Evolutionary conservation across 2,888 invertebrate genomes (phyloP), one percentile per base, ranked within the genome.

Genomic region (Eilema depressum): DNA sequence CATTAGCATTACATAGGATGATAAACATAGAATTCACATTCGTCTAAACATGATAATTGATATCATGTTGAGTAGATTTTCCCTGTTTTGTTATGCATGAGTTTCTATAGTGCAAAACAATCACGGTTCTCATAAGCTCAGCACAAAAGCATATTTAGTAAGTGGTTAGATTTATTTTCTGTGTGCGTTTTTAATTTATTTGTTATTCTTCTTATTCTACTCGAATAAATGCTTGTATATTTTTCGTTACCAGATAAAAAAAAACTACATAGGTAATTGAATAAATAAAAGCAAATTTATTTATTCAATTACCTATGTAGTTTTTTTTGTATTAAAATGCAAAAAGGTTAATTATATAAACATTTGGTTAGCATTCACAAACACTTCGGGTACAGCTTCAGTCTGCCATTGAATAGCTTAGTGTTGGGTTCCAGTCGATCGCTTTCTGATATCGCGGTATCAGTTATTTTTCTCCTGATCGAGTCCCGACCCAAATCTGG

Each of bases 401-500:
- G n/a, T n/a, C 57, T 30, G 83, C 80, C 84, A 87, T 91, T 89
- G 91, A 89, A 91, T 89, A 88, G 88, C 86, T 83, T 87, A 83
- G 86, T 91, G 89, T 89, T 88, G 87, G 87, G 89, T 90, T 91
- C 82, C 86, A 84, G 81, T 86, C 84, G 91, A 91, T 92, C 86
- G 90, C 81, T 83, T 83, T 83, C 82, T 86, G 91, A 91, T 92
- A 91, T 83, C 87, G 69, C 74, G 78, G 86, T 89, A 91, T 90
- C 89, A 89, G 91, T 90, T 89, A 90, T 92, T 91, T 92, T 89
- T 91, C 82, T 85, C 86, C 83, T 84, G 88, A 89, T 89, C 89
- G 88, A 86, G 89, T 87, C 85, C 80, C 80, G 82, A 80, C 74
- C 77, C 80, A 75, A 85, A 80, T 76, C 85, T 81, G 85, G 83